Conservation (phyloP, 37 sponge, comb jelly and placozoan genomes). For the Bolinopsis microptera region DNA sequence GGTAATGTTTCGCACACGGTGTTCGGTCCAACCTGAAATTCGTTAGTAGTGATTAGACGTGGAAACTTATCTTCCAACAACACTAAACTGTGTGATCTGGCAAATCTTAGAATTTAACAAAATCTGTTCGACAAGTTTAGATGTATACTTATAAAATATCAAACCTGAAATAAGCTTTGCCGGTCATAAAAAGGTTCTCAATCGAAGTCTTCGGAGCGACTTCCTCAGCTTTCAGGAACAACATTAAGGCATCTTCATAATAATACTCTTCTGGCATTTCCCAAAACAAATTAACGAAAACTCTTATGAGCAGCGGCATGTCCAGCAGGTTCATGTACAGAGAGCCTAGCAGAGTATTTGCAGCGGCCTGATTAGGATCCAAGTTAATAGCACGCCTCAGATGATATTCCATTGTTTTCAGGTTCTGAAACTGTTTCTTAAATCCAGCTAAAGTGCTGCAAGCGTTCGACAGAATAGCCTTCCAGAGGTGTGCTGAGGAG, state of each 20-base stretch:
- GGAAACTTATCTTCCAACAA: too few relatives aligned
- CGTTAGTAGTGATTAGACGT: too few relatives aligned
- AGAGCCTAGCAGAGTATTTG: not conserved
- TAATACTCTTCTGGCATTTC: not conserved
- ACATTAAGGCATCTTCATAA: conserved; percentile 7
- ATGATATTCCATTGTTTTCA: not conserved
- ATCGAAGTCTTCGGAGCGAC: not conserved
- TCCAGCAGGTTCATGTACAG: conserved; percentile 30
- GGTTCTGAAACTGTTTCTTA: conserved; percentile 27
- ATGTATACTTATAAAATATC: too few relatives aligned
- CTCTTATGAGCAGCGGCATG: not conserved
- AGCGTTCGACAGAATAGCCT: conserved; percentile 30
- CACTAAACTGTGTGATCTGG: too few relatives aligned
- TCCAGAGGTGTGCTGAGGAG: conserved; percentile 40
- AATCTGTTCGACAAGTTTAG: too few relatives aligned
- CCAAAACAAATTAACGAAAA: not conserved
- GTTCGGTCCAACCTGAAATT: not conserved
- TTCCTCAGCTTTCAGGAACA: conserved; percentile 11
- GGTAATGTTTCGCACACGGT: not conserved
- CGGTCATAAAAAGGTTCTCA: not conserved
- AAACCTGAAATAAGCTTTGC: conserved; percentile 8
- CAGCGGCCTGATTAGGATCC: not conserved
- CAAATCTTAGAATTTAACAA: too few relatives aligned
- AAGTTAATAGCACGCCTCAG: conserved; percentile 33
- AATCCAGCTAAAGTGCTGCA: not conserved